Base-by-base conservation (phyloP, 1,140 invertebrate species). In the Zelostemma sp. region DNA sequence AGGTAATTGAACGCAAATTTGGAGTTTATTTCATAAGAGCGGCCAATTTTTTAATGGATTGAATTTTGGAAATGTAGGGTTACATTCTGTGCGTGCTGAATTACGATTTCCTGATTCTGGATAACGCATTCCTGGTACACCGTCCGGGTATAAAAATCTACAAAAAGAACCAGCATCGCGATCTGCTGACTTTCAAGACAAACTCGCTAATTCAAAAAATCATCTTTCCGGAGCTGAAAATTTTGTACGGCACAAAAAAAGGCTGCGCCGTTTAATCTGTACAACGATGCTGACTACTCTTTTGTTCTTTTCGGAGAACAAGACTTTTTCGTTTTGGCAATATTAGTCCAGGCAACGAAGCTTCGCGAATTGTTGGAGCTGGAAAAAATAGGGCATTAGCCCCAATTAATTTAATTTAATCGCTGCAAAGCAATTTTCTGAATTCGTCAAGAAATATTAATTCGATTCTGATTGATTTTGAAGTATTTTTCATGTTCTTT, bases 51-150 rank as follows among this genome's bases (percentile, higher is more conserved):
- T 28, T 28, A 28, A 28, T n/a, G n/a, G n/a, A n/a, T n/a, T n/a
- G n/a, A n/a, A n/a, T n/a, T n/a, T n/a, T n/a, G n/a, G 3, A 41
- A 12, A 88, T 87, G 16, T 85, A 96, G 93, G 94, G 93, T 60
- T 96, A 96, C 82, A 89, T 92, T 31, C 87, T 96, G 40, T 96
- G 94, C 83, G 92, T 95, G 1, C 84, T 94, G 74, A 92, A 96
- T 81, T 96, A 96, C 77, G 93, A 96, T 74, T 95, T 96, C 79
- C 90, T 95, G 79, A 95, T 96, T 69, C 77, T 97, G 70, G 93
- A 96, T 83, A 96, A 96, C 80, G 93, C 93, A 5, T 96, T 95
- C 80, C 86, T 96, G 9, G 93, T 95, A 1, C 94, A 96, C 82
- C 91, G 93, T 60, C 94, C 94, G 0, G 94, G 94, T 14, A 95